A percentile compares a stretch with the other conserved stretches of the same genome.
Conservation (phyloP, 2,113 vertebrate species). For the Crotophaga sulcirostris region DNA sequence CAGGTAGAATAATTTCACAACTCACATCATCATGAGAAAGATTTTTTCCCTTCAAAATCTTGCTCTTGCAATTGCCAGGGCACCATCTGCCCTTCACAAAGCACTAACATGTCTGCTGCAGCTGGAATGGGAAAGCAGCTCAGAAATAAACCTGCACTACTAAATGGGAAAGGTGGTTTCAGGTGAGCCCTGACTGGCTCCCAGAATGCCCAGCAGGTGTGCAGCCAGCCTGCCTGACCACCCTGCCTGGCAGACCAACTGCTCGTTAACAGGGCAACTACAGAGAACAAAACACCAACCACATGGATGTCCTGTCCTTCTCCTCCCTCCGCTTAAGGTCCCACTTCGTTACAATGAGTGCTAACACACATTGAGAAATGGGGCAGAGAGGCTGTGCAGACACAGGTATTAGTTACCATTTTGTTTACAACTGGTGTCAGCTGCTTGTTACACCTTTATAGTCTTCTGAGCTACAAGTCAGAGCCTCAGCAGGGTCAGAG, state of each 20-base stretch:
- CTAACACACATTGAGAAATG: rapidly evolving
- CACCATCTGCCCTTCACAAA: not conserved
- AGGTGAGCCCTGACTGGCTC: not conserved
- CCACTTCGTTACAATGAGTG: not conserved
- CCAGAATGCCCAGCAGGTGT: rapidly evolving
- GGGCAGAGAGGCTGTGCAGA: not conserved
- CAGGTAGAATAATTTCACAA: not conserved
- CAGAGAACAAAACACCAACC: not conserved
- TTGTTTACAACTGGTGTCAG: not conserved
- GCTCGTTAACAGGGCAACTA: not conserved
- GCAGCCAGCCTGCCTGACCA: not conserved
- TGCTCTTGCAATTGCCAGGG: not conserved
- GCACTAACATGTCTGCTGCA: rapidly evolving
- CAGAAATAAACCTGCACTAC: not conserved
- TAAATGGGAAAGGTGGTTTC: not conserved
- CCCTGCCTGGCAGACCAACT: rapidly evolving
- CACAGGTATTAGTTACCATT: not conserved
- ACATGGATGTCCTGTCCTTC: not conserved
- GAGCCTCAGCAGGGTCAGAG: not conserved
- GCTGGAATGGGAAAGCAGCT: not conserved
- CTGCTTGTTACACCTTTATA: not conserved
- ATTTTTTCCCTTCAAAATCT: not conserved
- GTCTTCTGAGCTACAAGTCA: not conserved
- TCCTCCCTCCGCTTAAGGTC: not conserved
- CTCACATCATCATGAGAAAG: not conserved